phyloP scores from a whole-genome alignment of 2,888 invertebrate species.

The Ophonus ardosiacus region DNA sequence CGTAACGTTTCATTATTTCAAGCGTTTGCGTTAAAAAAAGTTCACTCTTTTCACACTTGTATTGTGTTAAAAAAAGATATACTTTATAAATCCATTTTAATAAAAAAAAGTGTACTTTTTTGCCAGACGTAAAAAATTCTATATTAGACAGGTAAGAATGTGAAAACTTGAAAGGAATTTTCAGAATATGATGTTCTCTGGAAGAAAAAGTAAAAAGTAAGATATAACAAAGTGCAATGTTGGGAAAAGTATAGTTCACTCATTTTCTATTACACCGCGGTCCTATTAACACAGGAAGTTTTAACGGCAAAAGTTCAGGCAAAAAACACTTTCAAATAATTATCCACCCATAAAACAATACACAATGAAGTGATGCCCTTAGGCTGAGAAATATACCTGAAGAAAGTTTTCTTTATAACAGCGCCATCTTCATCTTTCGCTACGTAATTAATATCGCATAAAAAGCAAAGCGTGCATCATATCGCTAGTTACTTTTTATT shows the following conservation, averaged over 20 bases:
- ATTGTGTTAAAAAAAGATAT: too few relatives aligned
- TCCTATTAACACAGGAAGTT: conserved; percentile 52
- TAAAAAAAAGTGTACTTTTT: too few relatives aligned
- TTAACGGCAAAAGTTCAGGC: conserved; percentile 58
- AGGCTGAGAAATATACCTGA: conserved; percentile 3
- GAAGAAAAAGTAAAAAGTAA: neutral
- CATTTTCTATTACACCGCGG: conserved; percentile 37
- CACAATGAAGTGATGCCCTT: conserved; percentile 56
- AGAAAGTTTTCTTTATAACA: conserved; percentile 49
- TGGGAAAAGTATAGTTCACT: conserved; percentile 39
- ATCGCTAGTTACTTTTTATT: conserved; percentile 62
- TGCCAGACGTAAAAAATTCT: too few relatives aligned
- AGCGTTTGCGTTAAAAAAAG: too few relatives aligned
- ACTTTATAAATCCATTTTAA: too few relatives aligned
- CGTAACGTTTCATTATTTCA: too few relatives aligned
- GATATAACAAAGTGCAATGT: conserved; percentile 19
- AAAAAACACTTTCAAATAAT: conserved; percentile 59
- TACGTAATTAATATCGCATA: conserved; percentile 55
- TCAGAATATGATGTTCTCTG: neutral
- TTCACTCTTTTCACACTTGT: too few relatives aligned
- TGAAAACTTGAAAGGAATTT: neutral
- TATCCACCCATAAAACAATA: conserved; percentile 60
- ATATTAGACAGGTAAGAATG: neutral
- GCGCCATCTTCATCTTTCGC: conserved; percentile 14
- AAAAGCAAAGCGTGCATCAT: conserved; percentile 35